Conservation (phyloP, 2,113 vertebrate genomes). For the Lasiurus cinereus region DNA sequence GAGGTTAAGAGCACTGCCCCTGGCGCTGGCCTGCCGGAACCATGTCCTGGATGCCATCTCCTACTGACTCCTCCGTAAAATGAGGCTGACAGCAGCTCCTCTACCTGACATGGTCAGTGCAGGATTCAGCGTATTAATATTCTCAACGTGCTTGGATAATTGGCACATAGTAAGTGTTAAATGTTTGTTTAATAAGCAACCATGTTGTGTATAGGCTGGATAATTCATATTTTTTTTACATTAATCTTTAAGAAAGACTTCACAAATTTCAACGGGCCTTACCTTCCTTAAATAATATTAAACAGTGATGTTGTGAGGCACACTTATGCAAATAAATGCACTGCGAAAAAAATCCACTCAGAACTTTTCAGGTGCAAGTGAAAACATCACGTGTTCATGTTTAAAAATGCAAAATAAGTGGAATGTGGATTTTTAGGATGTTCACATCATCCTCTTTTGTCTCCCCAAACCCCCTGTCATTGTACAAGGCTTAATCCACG, state of each 20-base stretch:
- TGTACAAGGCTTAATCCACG: not conserved
- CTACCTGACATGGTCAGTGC: constrained; percentile 2
- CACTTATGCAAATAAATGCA: constrained; percentile 40
- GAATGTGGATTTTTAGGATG: not conserved
- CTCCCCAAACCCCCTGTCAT: not conserved
- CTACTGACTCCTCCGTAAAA: not conserved
- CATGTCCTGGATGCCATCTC: not conserved
- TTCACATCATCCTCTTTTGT: not conserved
- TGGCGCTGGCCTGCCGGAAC: not conserved
- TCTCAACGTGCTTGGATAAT: constrained; percentile 40
- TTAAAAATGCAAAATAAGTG: constrained; percentile 17
- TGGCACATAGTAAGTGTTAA: constrained; percentile 20
- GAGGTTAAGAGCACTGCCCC: not conserved
- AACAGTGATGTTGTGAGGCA: constrained; percentile 19
- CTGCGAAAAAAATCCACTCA: constrained; percentile 7
- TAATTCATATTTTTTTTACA: constrained; percentile 35
- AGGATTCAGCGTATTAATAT: constrained; percentile 8
- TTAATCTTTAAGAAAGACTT: constrained; percentile 49
- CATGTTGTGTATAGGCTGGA: not conserved
- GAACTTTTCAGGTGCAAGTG: constrained; percentile 26
- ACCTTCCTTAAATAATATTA: constrained; percentile 24
- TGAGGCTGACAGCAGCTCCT: not conserved
- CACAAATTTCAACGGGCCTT: constrained; percentile 36
- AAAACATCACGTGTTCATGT: not conserved
- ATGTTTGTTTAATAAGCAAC: constrained; percentile 63